Base-by-base conservation (phyloP, 2,113 vertebrate genomes). In the Prunella himalayana region DNA sequence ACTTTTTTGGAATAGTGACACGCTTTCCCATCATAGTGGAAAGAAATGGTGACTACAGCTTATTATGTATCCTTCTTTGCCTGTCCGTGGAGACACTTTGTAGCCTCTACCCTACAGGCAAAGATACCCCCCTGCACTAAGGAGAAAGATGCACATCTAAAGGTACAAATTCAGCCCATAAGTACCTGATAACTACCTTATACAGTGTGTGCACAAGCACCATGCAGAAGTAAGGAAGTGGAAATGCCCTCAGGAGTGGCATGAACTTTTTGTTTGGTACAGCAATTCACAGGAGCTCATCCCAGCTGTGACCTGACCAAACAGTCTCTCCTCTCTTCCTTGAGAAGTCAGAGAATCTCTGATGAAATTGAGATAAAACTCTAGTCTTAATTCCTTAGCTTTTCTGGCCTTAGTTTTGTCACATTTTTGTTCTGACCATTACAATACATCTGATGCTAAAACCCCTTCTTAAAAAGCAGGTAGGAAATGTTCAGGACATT, bases 1-100 rank as follows among this genome's bases (percentile, higher is more conserved):
- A 37, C 11, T 8, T 41, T 20, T 60, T 53, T 59, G 28, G 63
- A 81, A 45, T 16, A 0, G 0, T 18, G 59, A 49, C 0, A 2
- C 0, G 0, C 15, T 9, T 57, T 37, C 50, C 23, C 45, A 1
- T 24, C 20, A 24, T 30, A 24, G 11, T 30, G 30, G 56, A 77
- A 82, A 63, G 42, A 86, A 88, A 35, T 13, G 10, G 21, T 70
- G 24, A 22, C 24, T 61, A 4, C 2, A 1, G 31, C 15, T 83
- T 54, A 21, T 37, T 50, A 10, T 6, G 16, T 35, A 24, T 15
- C 27, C 20, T 53, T 42, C 8, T 44, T 60, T 45, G 42, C 30
- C 28, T 44, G 13, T 15, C 41, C 1, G 1, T 39, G 37, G 60
- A 88, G 45, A 24, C 6, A 13, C 13, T 83, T 60, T 15, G 28